Evolutionary conservation across 2,888 invertebrate species (phyloP), one percentile per base, ranked within the genome.

Genomic region (Pollenia amentaria): DNA sequence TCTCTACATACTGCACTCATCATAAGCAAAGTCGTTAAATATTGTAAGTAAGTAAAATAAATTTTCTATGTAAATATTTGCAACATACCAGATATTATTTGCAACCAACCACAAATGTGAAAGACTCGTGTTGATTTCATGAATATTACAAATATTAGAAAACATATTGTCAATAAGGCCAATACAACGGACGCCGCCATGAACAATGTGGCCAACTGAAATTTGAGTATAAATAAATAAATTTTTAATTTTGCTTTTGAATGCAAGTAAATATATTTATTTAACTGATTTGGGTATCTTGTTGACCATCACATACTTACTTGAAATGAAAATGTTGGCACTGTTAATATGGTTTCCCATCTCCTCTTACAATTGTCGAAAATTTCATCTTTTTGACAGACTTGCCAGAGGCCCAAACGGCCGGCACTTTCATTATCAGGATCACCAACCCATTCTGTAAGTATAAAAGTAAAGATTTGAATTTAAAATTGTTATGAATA

Each of bases 31-130:
- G 29, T 29, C 29, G 6, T 29, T 29, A 38, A 16, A 60, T 60
- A 48, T n/a, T 55, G 3, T 29, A 38, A 40, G 21, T 60, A 38
- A 67, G 7, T 29, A 29, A 75, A 40, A 21, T 62, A 51, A n/a
- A 46, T 60, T 60, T 38, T 60, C 60, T 46, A 46, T 60, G 51
- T 51, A 55, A 55, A 42, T 40, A 72, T 42, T 44, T 55, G 48
- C 42, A n/a, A 88, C 89, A 96, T 93, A 99, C 99, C 98, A 92
- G 98, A 98, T 89, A 98, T 94, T n/a, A 98, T 95, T 94, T 99
- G 99, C 94, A 99, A 95, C 97, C 98, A 98, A 65, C 97, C 99
- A 92, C 98, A 98, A 87, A 98, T 95, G 92, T 97, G 97, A 94
- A 98, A 98, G 72, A 99, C 98, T 73, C 96, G 96, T 65, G 97